Evolutionary conservation across 2,888 invertebrate genomes (phyloP), one percentile per base, ranked within the genome.

Genomic region (Gnatocerus cornutus): DNA sequence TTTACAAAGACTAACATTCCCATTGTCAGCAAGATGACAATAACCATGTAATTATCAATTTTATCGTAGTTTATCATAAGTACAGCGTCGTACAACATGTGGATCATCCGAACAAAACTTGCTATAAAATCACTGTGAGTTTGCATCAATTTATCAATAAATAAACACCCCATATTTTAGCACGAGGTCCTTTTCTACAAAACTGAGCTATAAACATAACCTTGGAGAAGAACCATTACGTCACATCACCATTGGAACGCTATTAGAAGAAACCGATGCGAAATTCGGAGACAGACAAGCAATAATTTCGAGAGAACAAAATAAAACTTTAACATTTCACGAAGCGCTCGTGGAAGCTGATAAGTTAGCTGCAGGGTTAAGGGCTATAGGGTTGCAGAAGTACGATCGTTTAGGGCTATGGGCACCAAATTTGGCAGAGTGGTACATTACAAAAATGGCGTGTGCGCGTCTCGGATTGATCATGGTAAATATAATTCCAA

Each of bases 391-490:
- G 0, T 78, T 95, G 12, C 81, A 88, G 62, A 87, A 84, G 27
- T 94, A 94, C 0, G 95, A 96, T 79, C 84, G 92, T 6, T 80
- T 97, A 1, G 95, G 92, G 0, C 86, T 96, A 14, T 95, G 93
- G 92, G 90, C 92, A 0, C 93, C 94, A 0, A 96, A 95, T 84
- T 86, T 87, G 33, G 82, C 89, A 46, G 91, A 94, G 79, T 97
- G 96, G 96, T 88, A 92, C 69, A 76, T 94, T 0, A 85, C 89
- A 0, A 89, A 91, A 81, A 85, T 92, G 80, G 95, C 92, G 0
- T 89, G 91, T 0, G 89, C 92, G 0, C 88, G 93, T 72, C 88
- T 89, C 0, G 96, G 95, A 0, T 84, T 93, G 1, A 86, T 93
- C 27, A 84, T 93, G 83, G 94, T 93, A 83, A 84, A 83, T 71